Percentiles rank a stretch among this genome's conserved stretches.
phyloP scores from a whole-genome alignment of 2,113 vertebrate species.

The Rhizomys pruinosus region DNA sequence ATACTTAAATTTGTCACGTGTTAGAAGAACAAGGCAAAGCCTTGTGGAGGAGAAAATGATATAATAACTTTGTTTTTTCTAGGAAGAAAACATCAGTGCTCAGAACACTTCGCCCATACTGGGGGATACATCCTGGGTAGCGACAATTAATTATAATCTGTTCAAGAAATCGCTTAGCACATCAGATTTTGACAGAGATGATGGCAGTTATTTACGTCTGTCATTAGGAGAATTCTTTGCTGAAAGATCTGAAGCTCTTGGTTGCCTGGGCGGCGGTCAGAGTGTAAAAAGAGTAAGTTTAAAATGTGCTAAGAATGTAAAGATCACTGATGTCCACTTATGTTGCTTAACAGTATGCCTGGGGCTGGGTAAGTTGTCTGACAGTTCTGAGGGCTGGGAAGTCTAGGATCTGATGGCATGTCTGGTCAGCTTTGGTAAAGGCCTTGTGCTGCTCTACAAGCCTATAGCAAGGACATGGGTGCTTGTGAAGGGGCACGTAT shows the following conservation, averaged over 20 bases:
- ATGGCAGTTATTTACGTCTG: conserved; percentile 92
- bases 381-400: not conserved
- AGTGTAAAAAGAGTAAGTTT: conserved; percentile 92
- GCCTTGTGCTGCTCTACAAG: not conserved
- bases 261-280: conserved; percentile 91
- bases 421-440: not conserved
- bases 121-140: conserved; percentile 91
- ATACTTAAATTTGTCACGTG: not conserved
- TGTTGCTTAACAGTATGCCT: not conserved
- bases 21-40: not conserved
- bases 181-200: conserved; percentile 86
- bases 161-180: conserved; percentile 88
- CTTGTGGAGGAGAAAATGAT: conserved; percentile 33
- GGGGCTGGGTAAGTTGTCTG: not conserved
- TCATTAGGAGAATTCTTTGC: conserved; percentile 96
- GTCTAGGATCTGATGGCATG: not conserved
- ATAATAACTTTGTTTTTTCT: conserved; percentile 61
- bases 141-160: conserved; percentile 84
- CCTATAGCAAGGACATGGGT: not conserved
- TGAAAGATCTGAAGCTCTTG: conserved; percentile 96
- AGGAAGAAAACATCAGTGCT: conserved; percentile 91
- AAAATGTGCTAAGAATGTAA: not conserved
- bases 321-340: not conserved
- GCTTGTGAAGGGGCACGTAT: too few relatives aligned
- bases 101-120: conserved; percentile 79